phyloP scores from a whole-genome alignment of 2,888 invertebrate genomes.

The Drosophila eohydei region DNA sequence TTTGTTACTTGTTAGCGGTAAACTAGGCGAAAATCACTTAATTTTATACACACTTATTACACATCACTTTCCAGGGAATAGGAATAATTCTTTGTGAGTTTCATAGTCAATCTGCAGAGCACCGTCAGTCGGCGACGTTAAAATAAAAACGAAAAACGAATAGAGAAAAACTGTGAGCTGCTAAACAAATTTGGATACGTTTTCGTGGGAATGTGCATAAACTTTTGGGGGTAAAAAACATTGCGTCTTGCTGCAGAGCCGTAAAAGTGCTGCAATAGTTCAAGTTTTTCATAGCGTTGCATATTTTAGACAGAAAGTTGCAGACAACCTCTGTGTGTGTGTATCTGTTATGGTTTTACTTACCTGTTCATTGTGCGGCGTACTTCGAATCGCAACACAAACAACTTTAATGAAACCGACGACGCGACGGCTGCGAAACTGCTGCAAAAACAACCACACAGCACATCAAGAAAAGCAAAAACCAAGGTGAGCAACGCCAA shows the following conservation, averaged over 20 bases:
- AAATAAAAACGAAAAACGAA: background rate
- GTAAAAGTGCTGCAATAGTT: conserved; percentile 74
- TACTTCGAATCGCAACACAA: conserved; percentile 78
- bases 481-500: conserved; percentile 45
- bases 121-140: conserved; percentile 38
- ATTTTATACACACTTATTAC: no score
- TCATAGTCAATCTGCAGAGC: no score
- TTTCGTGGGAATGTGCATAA: conserved; percentile 75
- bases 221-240: conserved; percentile 49
- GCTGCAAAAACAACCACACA: conserved; percentile 50
- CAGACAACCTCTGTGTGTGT: conserved; percentile 40
- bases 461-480: conserved; percentile 27
- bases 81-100: no score
- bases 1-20: no score
- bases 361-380: conserved; percentile 78
- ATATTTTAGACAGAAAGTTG: conserved; percentile 67
- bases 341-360: conserved; percentile 61
- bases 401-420: conserved; percentile 73
- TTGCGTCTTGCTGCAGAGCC: conserved; percentile 37
- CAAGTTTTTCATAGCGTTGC: conserved; percentile 76
- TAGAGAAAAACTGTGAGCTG: conserved; percentile 22
- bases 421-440: conserved; percentile 40
- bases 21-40: no score
- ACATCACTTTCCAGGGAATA: no score
- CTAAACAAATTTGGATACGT: conserved; percentile 45